Percentiles rank a stretch among this genome's conserved stretches.
phyloP scores from a whole-genome alignment of 2,888 invertebrate species.

The Caenorhabditis becei region DNA sequence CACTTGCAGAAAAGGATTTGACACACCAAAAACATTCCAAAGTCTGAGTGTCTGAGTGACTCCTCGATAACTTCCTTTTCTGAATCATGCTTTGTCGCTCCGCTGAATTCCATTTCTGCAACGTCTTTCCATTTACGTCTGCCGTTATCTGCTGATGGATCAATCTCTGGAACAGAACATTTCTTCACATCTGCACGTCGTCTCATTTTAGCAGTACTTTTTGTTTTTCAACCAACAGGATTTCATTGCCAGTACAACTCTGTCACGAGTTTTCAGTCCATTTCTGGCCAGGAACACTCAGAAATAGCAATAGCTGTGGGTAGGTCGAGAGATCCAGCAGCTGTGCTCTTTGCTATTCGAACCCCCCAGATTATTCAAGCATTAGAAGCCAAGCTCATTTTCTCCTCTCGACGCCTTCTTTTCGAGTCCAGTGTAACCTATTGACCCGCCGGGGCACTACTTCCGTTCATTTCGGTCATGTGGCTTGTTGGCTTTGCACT shows the following conservation, averaged over 20 bases:
- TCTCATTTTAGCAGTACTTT: conserved; percentile 36
- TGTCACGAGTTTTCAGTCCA: conserved; percentile 20
- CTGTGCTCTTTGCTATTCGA: background rate
- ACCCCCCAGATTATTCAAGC: conserved; percentile 3
- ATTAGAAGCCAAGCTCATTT: conserved; percentile 3
- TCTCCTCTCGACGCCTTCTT: background rate
- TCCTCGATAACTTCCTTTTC: background rate
- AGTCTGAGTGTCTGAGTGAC: background rate
- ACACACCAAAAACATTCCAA: background rate
- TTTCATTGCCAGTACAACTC: conserved; percentile 28
- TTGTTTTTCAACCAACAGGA: conserved; percentile 8
- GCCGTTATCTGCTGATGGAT: conserved; percentile 45
- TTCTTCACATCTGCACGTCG: conserved; percentile 49
- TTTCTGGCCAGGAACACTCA: too few species aligned
- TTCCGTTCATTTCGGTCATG: conserved; percentile 3
- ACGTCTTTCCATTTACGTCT: conserved; percentile 29
- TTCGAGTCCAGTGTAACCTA: background rate
- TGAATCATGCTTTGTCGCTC: conserved; percentile 15
- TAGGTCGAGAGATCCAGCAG: background rate
- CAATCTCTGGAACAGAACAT: conserved; percentile 28
- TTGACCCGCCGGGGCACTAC: background rate
- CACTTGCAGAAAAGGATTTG: background rate
- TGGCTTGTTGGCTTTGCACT: background rate
- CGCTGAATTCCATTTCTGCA: conserved; percentile 29
- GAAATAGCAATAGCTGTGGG: too few species aligned